Evolutionary conservation across 2,113 vertebrate genomes (phyloP), one percentile per base, ranked within the genome.

Genomic region (Scolopax mira): DNA sequence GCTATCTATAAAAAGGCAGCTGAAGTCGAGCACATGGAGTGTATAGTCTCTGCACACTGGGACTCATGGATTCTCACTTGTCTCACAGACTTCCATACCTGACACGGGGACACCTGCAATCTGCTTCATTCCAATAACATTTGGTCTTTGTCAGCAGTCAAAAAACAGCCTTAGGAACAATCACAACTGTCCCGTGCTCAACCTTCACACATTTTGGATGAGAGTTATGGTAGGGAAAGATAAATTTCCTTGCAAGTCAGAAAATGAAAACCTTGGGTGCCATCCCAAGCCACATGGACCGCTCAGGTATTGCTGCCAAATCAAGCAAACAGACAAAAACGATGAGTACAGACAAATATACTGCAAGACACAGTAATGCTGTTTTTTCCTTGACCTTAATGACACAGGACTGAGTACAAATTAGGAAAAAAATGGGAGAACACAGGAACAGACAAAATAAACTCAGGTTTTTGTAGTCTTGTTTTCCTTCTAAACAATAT

Each of bases 51-150:
- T 90, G 62, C 28, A 42, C 64, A 8, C 2, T 0, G n/a, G 15
- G 27, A 58, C 7, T 21, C 44, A 15, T 11, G n/a, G n/a, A n/a
- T n/a, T n/a, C n/a, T n/a, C n/a, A n/a, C n/a, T n/a, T n/a, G n/a
- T 42, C 52, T 55, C 75, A 35, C 15, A 46, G 18, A 30, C 5
- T 33, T 65, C 42, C 19, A 0, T 2, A 49, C 9, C 11, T 21
- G n/a, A 88, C 49, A 41, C 0, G 1, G 0, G 7, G 15, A n/a
- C 44, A 60, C 52, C 48, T 42, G 30, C 24, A 39, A 55, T 13
- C 49, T 12, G 11, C 79, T 62, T 46, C 44, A 52, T 37, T 77
- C 46, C 72, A 83, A 0, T 31, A 46, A 49, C 15, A 74, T 4
- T n/a, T 13, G 85, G 24, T 5, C 19, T 90, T 39, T 78, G 23